These are phyloP conservation scores for Henicopernis longicauda DNA, from an alignment of 2,113 vertebrate genomes.

Conservation along the genomic window DNA sequence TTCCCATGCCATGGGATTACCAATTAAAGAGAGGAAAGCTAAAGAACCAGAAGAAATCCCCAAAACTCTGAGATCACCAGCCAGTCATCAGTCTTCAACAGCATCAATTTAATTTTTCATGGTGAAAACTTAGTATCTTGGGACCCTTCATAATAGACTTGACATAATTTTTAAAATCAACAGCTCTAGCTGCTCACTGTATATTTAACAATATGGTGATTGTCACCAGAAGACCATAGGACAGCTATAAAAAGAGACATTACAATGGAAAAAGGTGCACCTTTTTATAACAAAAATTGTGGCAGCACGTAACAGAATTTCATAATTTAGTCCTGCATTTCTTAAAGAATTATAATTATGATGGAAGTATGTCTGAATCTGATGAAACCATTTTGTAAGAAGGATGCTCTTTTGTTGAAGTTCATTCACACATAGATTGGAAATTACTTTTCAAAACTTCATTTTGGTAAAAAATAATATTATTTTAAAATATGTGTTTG, in stretches of 20 bases:
- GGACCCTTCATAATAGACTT: background rate
- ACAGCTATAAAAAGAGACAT: background rate
- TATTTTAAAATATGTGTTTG: background rate
- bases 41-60: background rate
- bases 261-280: background rate
- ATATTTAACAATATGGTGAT: background rate
- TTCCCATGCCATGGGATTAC: slow-evolving; percentile 37
- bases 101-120: background rate
- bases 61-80: background rate
- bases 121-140: background rate
- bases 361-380: background rate
- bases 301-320: background rate
- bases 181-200: background rate
- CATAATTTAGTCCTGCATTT: background rate
- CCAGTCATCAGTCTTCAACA: background rate
- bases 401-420: background rate
- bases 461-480: background rate
- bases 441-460: background rate
- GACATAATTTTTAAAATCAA: slow-evolving; percentile 33
- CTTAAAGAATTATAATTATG: background rate
- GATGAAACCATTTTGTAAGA: background rate
- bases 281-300: background rate
- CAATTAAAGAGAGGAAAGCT: slow-evolving; percentile 38
- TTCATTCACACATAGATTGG: background rate
- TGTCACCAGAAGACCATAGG: background rate